phyloP scores from a whole-genome alignment of 2,113 vertebrate species.

The Xenopus tropicalis region UCB_Xtro_10.0 CM004451.2:60940001-60940500 shows the following conservation, averaged over 20 bases:
- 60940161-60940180: constrained; percentile 75
- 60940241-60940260: too few relatives aligned
- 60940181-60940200: constrained; percentile 66
- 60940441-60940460: too few relatives aligned
- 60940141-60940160: constrained; percentile 57
- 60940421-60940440: too few relatives aligned
- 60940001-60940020: constrained; percentile 36
- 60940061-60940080: constrained; percentile 60
- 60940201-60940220: neutral
- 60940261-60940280: neutral
- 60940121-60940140: constrained; percentile 62
- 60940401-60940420: too few relatives aligned
- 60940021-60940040: constrained; percentile 63
- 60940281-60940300: neutral
- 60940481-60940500: too few relatives aligned
- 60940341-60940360: neutral
- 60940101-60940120: constrained; percentile 64
- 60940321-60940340: neutral
- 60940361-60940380: neutral
- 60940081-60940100: constrained; percentile 63
- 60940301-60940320: neutral
- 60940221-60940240: constrained; percentile 18
- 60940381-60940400: too few relatives aligned
- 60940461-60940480: too few relatives aligned
- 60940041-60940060: constrained; percentile 52